These are phyloP conservation scores for Callipepla californica DNA, from an alignment of 2,113 vertebrate species.

Conservation along the genomic window DNA sequence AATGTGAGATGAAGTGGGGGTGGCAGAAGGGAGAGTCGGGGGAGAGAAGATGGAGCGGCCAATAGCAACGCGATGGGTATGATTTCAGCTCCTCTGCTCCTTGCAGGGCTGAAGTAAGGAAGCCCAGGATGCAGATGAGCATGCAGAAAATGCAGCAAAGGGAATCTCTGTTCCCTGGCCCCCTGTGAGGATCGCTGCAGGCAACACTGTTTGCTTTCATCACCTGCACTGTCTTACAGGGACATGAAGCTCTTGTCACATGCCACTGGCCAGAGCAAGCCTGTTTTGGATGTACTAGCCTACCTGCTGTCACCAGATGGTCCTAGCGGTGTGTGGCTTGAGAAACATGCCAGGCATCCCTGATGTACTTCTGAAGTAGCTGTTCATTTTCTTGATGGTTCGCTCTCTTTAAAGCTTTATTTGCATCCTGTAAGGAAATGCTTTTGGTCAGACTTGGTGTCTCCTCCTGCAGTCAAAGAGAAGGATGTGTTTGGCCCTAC, in stretches of 20 bases:
- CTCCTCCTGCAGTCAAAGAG: not conserved
- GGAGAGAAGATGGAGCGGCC: not conserved
- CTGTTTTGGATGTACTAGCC: not conserved
- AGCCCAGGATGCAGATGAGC: not conserved
- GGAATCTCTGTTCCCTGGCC: not conserved
- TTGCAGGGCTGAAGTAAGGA: not conserved
- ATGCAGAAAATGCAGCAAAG: not conserved
- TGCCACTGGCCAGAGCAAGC: not conserved
- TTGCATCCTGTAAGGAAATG: not conserved
- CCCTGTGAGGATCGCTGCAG: not conserved
- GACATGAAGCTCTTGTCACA: not conserved
- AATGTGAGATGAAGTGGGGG: slow-evolving; percentile 33
- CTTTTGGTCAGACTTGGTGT: not conserved
- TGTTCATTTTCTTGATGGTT: not conserved
- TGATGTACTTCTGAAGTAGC: not conserved
- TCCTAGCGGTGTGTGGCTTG: not conserved
- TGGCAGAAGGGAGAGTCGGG: not conserved
- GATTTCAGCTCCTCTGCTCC: not conserved
- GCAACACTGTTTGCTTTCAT: not conserved
- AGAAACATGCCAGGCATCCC: fast-evolving
- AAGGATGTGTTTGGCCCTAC: not conserved
- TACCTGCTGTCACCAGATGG: not conserved
- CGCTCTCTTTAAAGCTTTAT: not conserved
- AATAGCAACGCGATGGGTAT: not conserved
- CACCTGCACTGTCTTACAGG: not conserved